Base-by-base conservation (phyloP, 2,797 vertebrate genomes). In the Sebastes flavidus region DNA sequence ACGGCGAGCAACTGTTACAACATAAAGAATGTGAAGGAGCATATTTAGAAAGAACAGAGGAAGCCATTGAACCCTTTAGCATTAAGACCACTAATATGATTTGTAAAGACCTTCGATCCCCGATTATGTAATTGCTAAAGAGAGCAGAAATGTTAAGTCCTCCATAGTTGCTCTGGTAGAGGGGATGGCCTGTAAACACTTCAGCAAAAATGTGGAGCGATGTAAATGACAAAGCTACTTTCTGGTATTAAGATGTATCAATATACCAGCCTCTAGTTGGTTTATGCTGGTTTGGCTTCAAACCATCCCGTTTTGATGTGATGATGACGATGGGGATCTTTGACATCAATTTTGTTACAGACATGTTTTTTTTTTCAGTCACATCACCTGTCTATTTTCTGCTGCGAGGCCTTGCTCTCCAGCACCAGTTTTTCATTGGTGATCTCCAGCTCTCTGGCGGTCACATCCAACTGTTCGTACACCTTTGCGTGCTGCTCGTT, bases 401-500 rank as follows among this genome's bases (percentile, higher is more conserved):
- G 98, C 87, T 99, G 98, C 5, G 98, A 97, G 11, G 96, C 92
- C 80, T 98, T 99, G 93, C 97, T 99, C 94, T 99, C 98, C 92
- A 98, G 93, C 83, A 98, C 96, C 14, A 99, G 97, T 61, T 97
- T 98, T 94, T 99, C 97, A 61, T 99, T 99, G 77, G 97, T 97
- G 85, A 98, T 96, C 94, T 99, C 99, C 93, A 99, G 95, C 92
- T 98, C 98, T 18, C 98, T 92, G 2, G 99, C 97, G 0, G 97
- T 97, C 88, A 98, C 95, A 46, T 99, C 98, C 94, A 99, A 92
- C 95, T 99, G 99, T 84, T 99, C 99, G 0, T 99, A 99, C 78
- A 99, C 98, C 82, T 99, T 99, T 0, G 98, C 98, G 0, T 99
- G 98, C 93, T 99, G 99, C 82, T 99, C 98, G 0, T 99, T 99